Conservation (phyloP, 2,113 vertebrate species). For the Thymallus thymallus region DNA sequence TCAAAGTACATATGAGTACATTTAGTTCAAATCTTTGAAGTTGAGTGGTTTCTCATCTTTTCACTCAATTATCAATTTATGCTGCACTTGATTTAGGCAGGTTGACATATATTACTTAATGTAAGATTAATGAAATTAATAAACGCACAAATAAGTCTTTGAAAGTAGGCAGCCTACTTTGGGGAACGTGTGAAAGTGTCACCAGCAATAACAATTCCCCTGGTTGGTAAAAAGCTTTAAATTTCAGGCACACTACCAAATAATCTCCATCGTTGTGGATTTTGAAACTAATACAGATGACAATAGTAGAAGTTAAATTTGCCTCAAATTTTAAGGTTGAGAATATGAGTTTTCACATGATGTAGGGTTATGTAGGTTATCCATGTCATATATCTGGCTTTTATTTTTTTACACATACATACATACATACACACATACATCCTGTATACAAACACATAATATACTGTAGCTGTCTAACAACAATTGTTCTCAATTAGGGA, state of each 20-base stretch:
- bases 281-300: not conserved
- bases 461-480: not conserved
- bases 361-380: not conserved
- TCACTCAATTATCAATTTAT: conserved; percentile 3
- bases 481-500: not conserved
- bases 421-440: not conserved
- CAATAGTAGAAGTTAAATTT: not conserved
- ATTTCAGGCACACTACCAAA: not conserved
- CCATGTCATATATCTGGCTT: not conserved
- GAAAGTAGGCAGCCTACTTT: not conserved
- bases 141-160: not conserved
- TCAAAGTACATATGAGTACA: conserved; percentile 10
- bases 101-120: not conserved
- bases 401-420: not conserved
- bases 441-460: not conserved
- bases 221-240: no score
- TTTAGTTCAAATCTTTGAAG: not conserved
- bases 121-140: not conserved
- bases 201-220: no score
- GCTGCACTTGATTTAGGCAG: not conserved
- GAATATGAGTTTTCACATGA: not conserved
- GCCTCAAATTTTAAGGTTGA: not conserved
- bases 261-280: not conserved
- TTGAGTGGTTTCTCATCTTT: not conserved
- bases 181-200: not conserved